Conservation (phyloP, 2,888 invertebrate species). For the Unio pictorum region DNA sequence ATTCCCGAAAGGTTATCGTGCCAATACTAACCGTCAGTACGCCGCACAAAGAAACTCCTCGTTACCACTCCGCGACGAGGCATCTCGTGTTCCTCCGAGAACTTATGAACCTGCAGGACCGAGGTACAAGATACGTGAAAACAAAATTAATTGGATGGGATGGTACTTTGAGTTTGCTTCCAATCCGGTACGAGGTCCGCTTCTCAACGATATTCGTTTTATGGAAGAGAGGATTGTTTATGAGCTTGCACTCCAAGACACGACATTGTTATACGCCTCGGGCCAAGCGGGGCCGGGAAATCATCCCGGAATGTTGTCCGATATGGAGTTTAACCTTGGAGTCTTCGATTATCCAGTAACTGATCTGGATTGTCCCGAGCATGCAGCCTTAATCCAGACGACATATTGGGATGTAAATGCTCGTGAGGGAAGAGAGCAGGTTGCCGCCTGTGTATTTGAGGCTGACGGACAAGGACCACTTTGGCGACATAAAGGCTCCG, state of each 20-base stretch:
- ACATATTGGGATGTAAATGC: conserved; percentile 6
- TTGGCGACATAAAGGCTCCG: conserved; percentile 28
- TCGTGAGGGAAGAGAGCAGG: not conserved
- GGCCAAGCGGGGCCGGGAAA: conserved; percentile 37
- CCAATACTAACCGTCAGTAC: conserved; percentile 8
- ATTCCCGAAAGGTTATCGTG: conserved; percentile 22
- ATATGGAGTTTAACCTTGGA: conserved; percentile 39
- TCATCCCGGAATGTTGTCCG: conserved; percentile 26
- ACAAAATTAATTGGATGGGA: conserved; percentile 47
- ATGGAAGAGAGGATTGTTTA: conserved; percentile 45
- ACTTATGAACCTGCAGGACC: conserved; percentile 40
- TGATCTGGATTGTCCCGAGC: conserved; percentile 50
- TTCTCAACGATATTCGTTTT: conserved; percentile 40
- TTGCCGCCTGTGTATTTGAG: conserved; percentile 49
- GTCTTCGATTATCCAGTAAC: conserved; percentile 21
- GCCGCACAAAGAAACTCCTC: conserved; percentile 11
- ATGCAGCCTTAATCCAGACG: conserved; percentile 32
- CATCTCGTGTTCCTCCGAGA: conserved; percentile 37
- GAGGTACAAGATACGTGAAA: conserved; percentile 42
- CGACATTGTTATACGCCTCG: conserved; percentile 42
- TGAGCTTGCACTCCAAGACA: conserved; percentile 50
- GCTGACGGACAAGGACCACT: conserved; percentile 37
- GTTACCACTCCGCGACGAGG: conserved; percentile 23
- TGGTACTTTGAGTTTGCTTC: conserved; percentile 47
- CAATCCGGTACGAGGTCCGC: conserved; percentile 35